Evolutionary conservation across 2,888 invertebrate species (phyloP), one percentile per base, ranked within the genome.

Genomic region (Smittia aterrima): DNA sequence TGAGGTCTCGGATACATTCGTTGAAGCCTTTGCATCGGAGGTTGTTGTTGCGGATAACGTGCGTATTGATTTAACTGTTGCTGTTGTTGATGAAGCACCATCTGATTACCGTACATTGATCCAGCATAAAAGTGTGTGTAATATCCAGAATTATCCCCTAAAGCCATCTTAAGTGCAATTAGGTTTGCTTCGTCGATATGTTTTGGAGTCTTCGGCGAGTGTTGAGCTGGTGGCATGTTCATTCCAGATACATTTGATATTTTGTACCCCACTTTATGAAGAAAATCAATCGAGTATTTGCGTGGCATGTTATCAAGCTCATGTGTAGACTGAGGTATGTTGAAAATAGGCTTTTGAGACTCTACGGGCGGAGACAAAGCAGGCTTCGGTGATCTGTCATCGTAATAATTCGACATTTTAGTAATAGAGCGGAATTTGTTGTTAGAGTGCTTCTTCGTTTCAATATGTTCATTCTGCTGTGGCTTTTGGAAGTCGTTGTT

Each of bases 231-330:
- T 11, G 47, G 16, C n/a, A 47, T 13, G 7, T 22, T 7, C 9
- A 22, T 20, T 3, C 11, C 3, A 47, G 7, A 6, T 13, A 11
- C 47, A 47, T n/a, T 47, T n/a, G 47, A 13, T 3, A 47, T 47
- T 11, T 47, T 47, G n/a, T 16, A 47, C 1, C 67, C 41, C 9
- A 67, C 47, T n/a, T 20, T 3, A 20, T 70, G 53, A 0, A 70
- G 54, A n/a, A 70, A 70, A 0, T 70, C 70, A 1, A 27, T 27
- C 6, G 70, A 54, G 25, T 70, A 70, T 54, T 70, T 70, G 20
- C 54, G 27, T 13, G 25, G 1, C 16, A 2, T 4, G 3, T 54
- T 47, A 54, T 54, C 47, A 20, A 18, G 3, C 18, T 22, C 58
- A 13, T 7, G 7, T 18, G 2, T 20, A 4, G 18, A 6, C 7